Base-by-base conservation (phyloP, 2,888 invertebrate genomes). In the Spicauda simplicius region DNA sequence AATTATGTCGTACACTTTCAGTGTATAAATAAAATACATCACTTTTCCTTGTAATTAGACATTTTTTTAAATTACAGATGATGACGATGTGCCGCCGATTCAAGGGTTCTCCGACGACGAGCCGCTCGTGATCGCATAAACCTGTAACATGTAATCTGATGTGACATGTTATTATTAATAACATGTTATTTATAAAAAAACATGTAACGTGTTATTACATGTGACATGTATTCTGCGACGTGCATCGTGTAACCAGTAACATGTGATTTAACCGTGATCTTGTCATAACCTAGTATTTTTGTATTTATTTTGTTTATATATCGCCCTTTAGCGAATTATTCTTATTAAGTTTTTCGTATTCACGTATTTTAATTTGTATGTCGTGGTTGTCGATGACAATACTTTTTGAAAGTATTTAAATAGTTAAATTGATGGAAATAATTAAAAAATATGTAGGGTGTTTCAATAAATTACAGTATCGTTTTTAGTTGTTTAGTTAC, bases 31-130 rank as follows among this genome's bases (percentile, higher is more conserved):
- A n/a, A n/a, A n/a, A n/a, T n/a, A n/a, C n/a, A n/a, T n/a, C n/a
- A n/a, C n/a, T n/a, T n/a, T n/a, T n/a, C n/a, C n/a, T n/a, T 12
- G 8, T 33, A 54, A 37, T 37, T n/a, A n/a, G n/a, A 37, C 16
- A 16, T 5, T 16, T 25, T 16, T 18, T 3, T 50, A 4, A n/a
- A 1, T 80, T 80, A 25, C 89, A 94, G 97, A 97, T 80, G 97
- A 97, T 74, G 97, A 97, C 80, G 97, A 97, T 80, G 96, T 96
- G 77, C 98, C 98, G 48, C 96, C 97, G 74, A 97, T 98, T 81
- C 95, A 96, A 83, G 97, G 98, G 33, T 98, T 98, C 88, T 97
- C 98, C 0, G 98, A 98, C 85, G 98, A 98, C 87, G 98, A 98
- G 89, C 98, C 98, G 66, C 94, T 98, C 76, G 98, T 98, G 77